phyloP scores from a whole-genome alignment of 2,888 invertebrate species.

The Rhimphoctona megacephalus region DNA sequence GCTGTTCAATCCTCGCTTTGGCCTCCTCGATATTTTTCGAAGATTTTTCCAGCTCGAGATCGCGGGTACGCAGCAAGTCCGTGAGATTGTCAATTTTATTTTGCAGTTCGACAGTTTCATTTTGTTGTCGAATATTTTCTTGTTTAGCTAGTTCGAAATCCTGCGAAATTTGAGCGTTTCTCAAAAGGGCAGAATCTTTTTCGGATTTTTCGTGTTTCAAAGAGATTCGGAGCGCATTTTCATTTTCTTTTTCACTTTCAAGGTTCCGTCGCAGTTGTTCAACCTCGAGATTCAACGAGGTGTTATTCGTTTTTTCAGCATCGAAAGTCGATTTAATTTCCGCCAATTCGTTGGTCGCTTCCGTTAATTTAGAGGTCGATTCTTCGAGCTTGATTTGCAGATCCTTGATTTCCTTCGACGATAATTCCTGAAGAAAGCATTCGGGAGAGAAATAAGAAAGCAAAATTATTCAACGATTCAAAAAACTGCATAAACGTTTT shows the following conservation, averaged over 20 bases:
- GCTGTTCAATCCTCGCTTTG: conserved; percentile 84
- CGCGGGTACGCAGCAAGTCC: conserved; percentile 86
- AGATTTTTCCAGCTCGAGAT: conserved; percentile 83
- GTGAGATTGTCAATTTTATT: conserved; percentile 87
- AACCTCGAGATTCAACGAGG: conserved; percentile 79
- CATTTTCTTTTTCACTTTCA: conserved; percentile 78
- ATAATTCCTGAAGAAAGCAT: conserved; percentile 76
- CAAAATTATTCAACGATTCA: conserved; percentile 39
- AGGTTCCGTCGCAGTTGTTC: conserved; percentile 78
- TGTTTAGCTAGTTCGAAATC: conserved; percentile 91
- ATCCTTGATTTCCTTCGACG: conserved; percentile 77
- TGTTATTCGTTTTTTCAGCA: conserved; percentile 79
- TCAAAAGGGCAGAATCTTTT: conserved; percentile 90
- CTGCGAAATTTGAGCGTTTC: conserved; percentile 94
- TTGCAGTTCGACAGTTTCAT: conserved; percentile 88
- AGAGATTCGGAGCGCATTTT: conserved; percentile 75
- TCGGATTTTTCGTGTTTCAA: conserved; percentile 88
- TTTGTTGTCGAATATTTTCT: conserved; percentile 89
- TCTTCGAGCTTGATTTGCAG: conserved; percentile 78
- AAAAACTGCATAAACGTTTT: background rate
- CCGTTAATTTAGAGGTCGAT: conserved; percentile 71
- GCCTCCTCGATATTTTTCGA: conserved; percentile 79
- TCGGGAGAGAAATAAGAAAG: conserved; percentile 30
- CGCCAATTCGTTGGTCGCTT: conserved; percentile 76
- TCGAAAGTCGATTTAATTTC: conserved; percentile 76